Conservation (phyloP, 1,140 invertebrate species). For the Euglossa dilemma region DNA sequence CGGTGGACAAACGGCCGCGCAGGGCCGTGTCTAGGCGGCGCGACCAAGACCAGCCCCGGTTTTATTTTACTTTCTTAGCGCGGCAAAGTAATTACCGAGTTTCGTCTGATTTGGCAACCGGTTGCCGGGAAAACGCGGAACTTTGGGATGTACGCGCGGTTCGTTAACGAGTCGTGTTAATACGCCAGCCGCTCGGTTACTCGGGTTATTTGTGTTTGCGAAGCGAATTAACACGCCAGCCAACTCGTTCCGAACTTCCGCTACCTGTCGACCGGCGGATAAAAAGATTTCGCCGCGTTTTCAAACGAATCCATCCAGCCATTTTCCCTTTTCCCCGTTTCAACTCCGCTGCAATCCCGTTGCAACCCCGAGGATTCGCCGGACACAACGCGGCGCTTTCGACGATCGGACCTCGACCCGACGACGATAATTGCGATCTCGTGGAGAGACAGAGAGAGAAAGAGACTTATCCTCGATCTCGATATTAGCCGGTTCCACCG, state of each 20-base stretch:
- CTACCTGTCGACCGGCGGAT: neutral
- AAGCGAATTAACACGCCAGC: slow-evolving; percentile 25
- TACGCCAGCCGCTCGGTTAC: slow-evolving; percentile 3
- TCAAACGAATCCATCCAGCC: neutral
- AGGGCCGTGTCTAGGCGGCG: neutral
- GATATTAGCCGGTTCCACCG: neutral
- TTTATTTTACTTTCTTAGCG: slow-evolving; percentile 27
- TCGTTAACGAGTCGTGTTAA: slow-evolving; percentile 47
- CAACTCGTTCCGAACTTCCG: slow-evolving; percentile 17
- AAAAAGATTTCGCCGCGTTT: neutral
- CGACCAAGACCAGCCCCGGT: neutral
- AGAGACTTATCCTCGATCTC: neutral
- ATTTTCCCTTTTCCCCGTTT: no score
- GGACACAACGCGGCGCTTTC: no score
- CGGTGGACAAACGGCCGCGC: neutral
- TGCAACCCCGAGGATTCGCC: no score
- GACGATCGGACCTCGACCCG: no score
- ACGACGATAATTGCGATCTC: no score
- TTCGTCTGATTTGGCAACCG: slow-evolving; percentile 21
- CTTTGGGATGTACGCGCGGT: slow-evolving; percentile 28
- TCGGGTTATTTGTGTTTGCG: slow-evolving; percentile 31
- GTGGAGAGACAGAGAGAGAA: neutral
- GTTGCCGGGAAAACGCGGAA: slow-evolving; percentile 3
- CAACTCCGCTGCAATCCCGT: no score
- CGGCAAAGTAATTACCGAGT: slow-evolving; percentile 35